Percentiles rank a stretch among this genome's conserved stretches.
These are phyloP conservation scores for Drosophila baimaii DNA, from an alignment of 1,140 invertebrate species.

Conservation along the genomic window DNA sequence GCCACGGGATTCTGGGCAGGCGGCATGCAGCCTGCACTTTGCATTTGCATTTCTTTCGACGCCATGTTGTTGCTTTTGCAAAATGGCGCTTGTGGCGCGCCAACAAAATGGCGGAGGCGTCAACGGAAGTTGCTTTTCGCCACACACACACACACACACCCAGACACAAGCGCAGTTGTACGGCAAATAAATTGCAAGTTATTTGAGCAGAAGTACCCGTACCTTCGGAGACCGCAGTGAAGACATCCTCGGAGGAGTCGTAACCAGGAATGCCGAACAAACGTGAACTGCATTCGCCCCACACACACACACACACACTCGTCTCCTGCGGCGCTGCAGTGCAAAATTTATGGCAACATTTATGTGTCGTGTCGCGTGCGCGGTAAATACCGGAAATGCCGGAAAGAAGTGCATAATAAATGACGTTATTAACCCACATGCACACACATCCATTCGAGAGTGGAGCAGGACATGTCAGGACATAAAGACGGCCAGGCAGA, in stretches of 20 bases:
- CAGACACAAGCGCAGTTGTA: slow-evolving; percentile 12
- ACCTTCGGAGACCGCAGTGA: slow-evolving; percentile 68
- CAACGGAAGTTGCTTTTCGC: slow-evolving; percentile 81
- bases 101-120: slow-evolving; percentile 81
- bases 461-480: slow-evolving; percentile 39
- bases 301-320: neutral
- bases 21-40: slow-evolving; percentile 50
- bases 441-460: slow-evolving; percentile 36
- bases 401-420: slow-evolving; percentile 83
- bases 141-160: slow-evolving; percentile 39
- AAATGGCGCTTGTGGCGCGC: slow-evolving; percentile 77
- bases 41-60: slow-evolving; percentile 70
- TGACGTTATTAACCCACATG: slow-evolving; percentile 83
- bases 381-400: slow-evolving; percentile 82
- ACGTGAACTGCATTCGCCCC: slow-evolving; percentile 66
- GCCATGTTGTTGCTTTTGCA: slow-evolving; percentile 72
- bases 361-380: slow-evolving; percentile 83
- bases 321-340: slow-evolving; percentile 62
- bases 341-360: slow-evolving; percentile 82
- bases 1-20: slow-evolving; percentile 50
- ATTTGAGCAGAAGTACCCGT: slow-evolving; percentile 69
- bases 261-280: slow-evolving; percentile 53
- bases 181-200: slow-evolving; percentile 79
- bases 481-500: slow-evolving; percentile 27
- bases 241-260: slow-evolving; percentile 59